These are phyloP conservation scores for Dorcus parallelipipedus DNA, from an alignment of 2,888 invertebrate species.

Conservation along the genomic window DNA sequence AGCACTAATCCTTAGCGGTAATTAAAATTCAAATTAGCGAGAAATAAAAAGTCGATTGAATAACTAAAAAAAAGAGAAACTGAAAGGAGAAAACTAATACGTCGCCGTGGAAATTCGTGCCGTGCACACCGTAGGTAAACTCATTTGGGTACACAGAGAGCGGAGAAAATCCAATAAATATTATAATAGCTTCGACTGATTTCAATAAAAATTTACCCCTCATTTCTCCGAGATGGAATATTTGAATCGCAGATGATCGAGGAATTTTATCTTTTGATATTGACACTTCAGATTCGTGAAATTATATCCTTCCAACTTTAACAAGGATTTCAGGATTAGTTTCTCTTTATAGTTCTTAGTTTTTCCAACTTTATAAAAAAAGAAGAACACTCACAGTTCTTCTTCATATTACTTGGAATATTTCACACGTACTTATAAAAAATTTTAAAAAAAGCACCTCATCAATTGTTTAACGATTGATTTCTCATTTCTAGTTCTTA, in stretches of 20 bases:
- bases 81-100: no score
- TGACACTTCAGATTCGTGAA: neutral
- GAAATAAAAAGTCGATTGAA: no score
- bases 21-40: no score
- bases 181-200: conserved; percentile 9
- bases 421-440: no score
- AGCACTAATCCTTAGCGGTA: no score
- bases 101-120: neutral
- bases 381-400: no score
- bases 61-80: no score
- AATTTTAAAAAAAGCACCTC: no score
- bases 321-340: neutral
- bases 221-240: conserved; percentile 5
- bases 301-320: neutral
- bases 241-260: conserved; percentile 2
- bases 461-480: no score
- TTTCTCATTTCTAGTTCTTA: no score
- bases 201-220: conserved; percentile 10
- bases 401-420: no score
- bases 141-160: neutral
- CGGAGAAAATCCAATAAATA: conserved; percentile 7
- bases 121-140: neutral
- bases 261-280: neutral
- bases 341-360: neutral
- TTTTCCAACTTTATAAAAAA: no score